These are phyloP conservation scores for Rhagophthalmus giganteus DNA, from an alignment of 2,888 invertebrate genomes.

Conservation along the genomic window DNA sequence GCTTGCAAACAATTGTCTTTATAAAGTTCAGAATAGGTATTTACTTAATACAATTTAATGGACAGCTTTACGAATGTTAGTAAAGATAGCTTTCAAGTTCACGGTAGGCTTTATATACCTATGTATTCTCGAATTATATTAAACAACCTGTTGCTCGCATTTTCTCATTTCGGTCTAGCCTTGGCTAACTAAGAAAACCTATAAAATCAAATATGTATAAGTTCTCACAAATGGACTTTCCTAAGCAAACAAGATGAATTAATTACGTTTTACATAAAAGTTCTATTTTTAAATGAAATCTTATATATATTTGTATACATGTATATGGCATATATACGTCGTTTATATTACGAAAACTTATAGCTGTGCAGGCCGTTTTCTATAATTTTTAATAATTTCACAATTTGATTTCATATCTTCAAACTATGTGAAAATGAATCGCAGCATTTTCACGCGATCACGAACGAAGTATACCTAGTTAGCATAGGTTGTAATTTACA, in stretches of 20 bases:
- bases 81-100: too few species aligned
- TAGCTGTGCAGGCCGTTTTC: neutral
- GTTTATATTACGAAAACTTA: neutral
- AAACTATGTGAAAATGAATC: slow-evolving; percentile 3
- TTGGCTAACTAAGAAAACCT: too few species aligned
- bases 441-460: slow-evolving; percentile 3
- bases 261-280: slow-evolving; percentile 12
- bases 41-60: too few species aligned
- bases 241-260: slow-evolving; percentile 11
- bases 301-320: neutral
- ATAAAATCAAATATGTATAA: neutral
- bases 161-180: too few species aligned
- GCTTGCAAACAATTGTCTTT: too few species aligned
- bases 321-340: neutral
- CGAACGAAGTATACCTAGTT: neutral
- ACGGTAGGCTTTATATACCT: too few species aligned
- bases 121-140: too few species aligned
- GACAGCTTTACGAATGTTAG: too few species aligned
- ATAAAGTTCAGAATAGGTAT: too few species aligned
- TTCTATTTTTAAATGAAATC: slow-evolving; percentile 15
- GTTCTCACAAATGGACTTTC: neutral
- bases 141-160: too few species aligned
- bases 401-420: neutral
- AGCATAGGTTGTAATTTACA: slow-evolving; percentile 2
- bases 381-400: neutral